Percentiles rank a stretch among this genome's conserved stretches.
phyloP scores from a whole-genome alignment of 2,888 invertebrate species.

The Pycnomerus fuliginosus region DNA sequence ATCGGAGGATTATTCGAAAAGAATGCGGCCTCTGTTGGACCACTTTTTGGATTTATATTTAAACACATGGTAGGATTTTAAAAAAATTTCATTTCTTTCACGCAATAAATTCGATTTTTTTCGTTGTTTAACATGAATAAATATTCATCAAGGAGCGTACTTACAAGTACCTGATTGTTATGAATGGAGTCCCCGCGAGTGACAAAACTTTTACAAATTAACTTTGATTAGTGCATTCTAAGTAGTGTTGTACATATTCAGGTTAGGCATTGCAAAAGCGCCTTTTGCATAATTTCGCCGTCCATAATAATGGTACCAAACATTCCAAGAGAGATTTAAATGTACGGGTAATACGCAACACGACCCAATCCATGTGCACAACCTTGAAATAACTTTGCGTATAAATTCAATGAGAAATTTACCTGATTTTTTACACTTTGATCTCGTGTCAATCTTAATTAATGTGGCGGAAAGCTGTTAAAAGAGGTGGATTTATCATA shows the following conservation, averaged over 20 bases:
- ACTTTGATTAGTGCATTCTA: slow-evolving; percentile 18
- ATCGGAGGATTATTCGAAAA: slow-evolving; percentile 27
- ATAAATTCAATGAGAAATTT: slow-evolving; percentile 24
- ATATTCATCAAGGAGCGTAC: neutral
- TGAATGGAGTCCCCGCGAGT: slow-evolving; percentile 6
- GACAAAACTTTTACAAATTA: slow-evolving; percentile 16
- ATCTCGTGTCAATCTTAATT: slow-evolving; percentile 12
- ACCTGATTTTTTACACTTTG: slow-evolving; percentile 17
- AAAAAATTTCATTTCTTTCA: neutral
- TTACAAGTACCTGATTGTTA: neutral
- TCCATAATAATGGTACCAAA: slow-evolving; percentile 19
- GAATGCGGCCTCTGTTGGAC: slow-evolving; percentile 32
- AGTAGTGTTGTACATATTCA: slow-evolving; percentile 22
- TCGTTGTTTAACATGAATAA: slow-evolving; percentile 2
- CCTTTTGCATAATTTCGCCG: slow-evolving; percentile 28
- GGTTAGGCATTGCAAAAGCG: slow-evolving; percentile 28
- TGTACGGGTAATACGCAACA: slow-evolving; percentile 18
- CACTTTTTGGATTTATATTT: slow-evolving; percentile 41
- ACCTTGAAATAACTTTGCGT: slow-evolving; percentile 34
- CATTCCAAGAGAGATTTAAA: slow-evolving; percentile 30
- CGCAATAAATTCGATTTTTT: neutral
- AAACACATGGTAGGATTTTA: slow-evolving; percentile 44
- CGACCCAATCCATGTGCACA: slow-evolving; percentile 22
- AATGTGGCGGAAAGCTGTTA: too few species aligned
- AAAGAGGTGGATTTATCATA: too few species aligned